A percentile compares a stretch with the other conserved stretches of the same genome.
phyloP scores from a whole-genome alignment of 2,113 vertebrate species.

The Chaenogobius annularis region DNA sequence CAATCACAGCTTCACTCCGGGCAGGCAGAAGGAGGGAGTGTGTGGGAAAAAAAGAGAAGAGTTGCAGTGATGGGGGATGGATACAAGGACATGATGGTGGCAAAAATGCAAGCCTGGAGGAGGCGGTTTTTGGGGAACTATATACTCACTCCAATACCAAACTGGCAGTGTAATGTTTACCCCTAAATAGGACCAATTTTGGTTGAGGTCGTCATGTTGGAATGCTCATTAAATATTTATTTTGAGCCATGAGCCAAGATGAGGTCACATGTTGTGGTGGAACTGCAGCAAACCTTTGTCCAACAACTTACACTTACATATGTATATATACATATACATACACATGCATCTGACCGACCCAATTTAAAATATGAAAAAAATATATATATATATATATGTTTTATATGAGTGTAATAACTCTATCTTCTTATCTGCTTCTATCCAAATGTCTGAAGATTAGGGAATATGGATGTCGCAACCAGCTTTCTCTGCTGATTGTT shows the following conservation, averaged over 20 bases:
- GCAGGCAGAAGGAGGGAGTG: slow-evolving; percentile 49
- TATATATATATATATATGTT: no score
- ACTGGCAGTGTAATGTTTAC: background rate
- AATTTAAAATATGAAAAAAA: no score
- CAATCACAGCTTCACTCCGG: slow-evolving; percentile 59
- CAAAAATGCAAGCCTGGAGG: slow-evolving; percentile 31
- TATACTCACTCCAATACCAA: slow-evolving; percentile 9
- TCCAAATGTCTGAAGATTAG: background rate
- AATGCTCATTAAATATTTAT: background rate
- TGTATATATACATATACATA: no score
- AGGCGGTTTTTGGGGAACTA: slow-evolving; percentile 21
- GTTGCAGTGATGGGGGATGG: slow-evolving; percentile 32
- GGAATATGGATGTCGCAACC: background rate
- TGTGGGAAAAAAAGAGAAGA: slow-evolving; percentile 61
- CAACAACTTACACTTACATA: background rate
- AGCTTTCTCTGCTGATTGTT: background rate
- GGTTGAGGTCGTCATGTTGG: background rate
- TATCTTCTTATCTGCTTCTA: background rate
- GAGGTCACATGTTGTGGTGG: background rate
- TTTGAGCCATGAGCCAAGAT: background rate
- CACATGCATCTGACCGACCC: no score
- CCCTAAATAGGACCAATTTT: background rate
- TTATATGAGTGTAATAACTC: no score
- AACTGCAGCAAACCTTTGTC: background rate
- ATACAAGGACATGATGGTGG: slow-evolving; percentile 42